phyloP scores from a whole-genome alignment of 2,113 vertebrate species.

The Caracal caracal region DNA sequence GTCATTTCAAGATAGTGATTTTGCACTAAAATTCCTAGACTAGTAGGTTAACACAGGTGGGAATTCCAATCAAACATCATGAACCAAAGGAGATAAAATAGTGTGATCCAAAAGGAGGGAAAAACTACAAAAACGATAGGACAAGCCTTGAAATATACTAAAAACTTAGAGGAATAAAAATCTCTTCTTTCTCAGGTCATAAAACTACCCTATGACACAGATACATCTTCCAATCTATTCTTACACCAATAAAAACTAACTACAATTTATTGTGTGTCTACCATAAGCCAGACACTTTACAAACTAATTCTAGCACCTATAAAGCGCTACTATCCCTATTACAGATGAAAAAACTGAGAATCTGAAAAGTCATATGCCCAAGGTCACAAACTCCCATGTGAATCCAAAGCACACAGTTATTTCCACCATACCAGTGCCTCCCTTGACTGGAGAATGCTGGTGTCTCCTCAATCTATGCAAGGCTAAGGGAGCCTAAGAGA shows the following conservation, averaged over 20 bases:
- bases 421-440: slow-evolving; percentile 49
- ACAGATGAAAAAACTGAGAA: slow-evolving; percentile 28
- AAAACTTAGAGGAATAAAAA: slow-evolving; percentile 14
- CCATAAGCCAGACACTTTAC: neutral
- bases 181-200: slow-evolving; percentile 27
- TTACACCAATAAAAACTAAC: slow-evolving; percentile 20
- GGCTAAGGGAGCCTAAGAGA: slow-evolving; percentile 12
- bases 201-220: slow-evolving; percentile 19
- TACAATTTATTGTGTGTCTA: slow-evolving; percentile 26
- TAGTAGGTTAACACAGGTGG: slow-evolving; percentile 5
- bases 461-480: slow-evolving; percentile 51
- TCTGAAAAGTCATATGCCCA: slow-evolving; percentile 48
- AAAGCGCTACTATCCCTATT: neutral
- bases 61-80: slow-evolving; percentile 41
- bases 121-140: neutral
- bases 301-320: slow-evolving; percentile 23
- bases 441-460: neutral
- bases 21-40: slow-evolving; percentile 45
- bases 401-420: slow-evolving; percentile 39
- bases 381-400: slow-evolving; percentile 36
- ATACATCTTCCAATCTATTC: neutral
- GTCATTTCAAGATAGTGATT: slow-evolving; percentile 54
- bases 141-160: neutral
- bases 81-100: neutral
- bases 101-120: neutral